Evolutionary conservation across 2,888 invertebrate genomes (phyloP).

Genomic region (Cyclophora punctaria): DNA sequence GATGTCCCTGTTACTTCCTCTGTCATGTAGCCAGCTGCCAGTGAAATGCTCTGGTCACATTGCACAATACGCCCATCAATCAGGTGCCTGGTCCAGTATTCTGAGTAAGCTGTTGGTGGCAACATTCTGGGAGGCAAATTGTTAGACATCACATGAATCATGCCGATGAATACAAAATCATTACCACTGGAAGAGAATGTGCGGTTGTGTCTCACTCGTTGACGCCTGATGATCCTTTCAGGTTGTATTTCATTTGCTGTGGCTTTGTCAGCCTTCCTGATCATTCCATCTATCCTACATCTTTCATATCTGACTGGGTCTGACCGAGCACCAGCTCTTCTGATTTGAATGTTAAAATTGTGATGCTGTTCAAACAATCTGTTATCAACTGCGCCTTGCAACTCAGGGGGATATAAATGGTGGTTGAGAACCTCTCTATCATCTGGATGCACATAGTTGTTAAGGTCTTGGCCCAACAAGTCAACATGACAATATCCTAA

Average conservation of each 20-base stretch:
- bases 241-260: conserved; percentile 68
- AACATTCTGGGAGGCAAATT: conserved; percentile 75
- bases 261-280: conserved; percentile 75
- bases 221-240: conserved; percentile 67
- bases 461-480: conserved; percentile 90
- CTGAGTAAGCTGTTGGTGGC: conserved; percentile 81
- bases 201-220: conserved; percentile 67
- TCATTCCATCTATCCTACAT: conserved; percentile 80
- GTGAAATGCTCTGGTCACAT: conserved; percentile 92
- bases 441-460: conserved; percentile 87
- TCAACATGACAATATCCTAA: conserved; percentile 92
- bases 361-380: conserved; percentile 63
- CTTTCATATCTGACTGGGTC: conserved; percentile 82
- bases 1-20: conserved; percentile 91
- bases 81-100: conserved; percentile 92
- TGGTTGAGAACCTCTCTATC: conserved; percentile 85
- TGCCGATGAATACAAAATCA: conserved; percentile 81
- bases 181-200: conserved; percentile 75
- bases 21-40: conserved; percentile 91
- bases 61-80: conserved; percentile 92
- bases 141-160: conserved; percentile 78
- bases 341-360: conserved; percentile 75
- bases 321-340: conserved; percentile 81
- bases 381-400: conserved; percentile 49
- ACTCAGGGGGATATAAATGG: conserved; percentile 77